Percentiles rank a stretch among this genome's conserved stretches.
phyloP scores from a whole-genome alignment of 2,113 vertebrate species.

The Coregonus clupeaformis region DNA sequence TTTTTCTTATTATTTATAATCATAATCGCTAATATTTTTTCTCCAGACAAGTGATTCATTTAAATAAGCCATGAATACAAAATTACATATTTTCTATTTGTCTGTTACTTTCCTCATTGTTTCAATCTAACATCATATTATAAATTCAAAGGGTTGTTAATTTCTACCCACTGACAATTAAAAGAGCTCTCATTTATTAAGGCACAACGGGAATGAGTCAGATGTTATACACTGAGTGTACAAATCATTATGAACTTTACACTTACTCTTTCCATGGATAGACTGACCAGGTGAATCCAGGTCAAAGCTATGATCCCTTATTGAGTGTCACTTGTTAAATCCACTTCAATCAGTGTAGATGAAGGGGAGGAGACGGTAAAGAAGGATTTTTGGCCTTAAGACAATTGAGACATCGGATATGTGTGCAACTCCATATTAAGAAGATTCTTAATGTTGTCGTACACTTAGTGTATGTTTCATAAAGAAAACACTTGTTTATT shows the following conservation, averaged over 20 bases:
- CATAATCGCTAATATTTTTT: slow-evolving; percentile 5
- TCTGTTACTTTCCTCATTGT: slow-evolving; percentile 63
- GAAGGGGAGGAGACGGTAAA: too few species aligned
- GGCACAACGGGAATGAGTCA: slow-evolving; percentile 54
- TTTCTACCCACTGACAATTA: slow-evolving; percentile 60
- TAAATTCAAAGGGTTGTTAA: slow-evolving; percentile 61
- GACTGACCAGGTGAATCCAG: too few species aligned
- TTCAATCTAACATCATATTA: slow-evolving; percentile 67
- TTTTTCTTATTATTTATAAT: slow-evolving; percentile 49
- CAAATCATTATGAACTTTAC: too few species aligned
- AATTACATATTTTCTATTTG: slow-evolving; percentile 36
- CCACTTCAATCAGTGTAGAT: too few species aligned
- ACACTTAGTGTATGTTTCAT: slow-evolving; percentile 28
- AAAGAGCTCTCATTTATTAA: slow-evolving; percentile 58
- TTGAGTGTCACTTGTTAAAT: too few species aligned
- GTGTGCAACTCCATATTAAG: too few species aligned
- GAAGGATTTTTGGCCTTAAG: too few species aligned
- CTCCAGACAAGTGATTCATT: slow-evolving; percentile 57
- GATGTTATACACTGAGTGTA: neutral
- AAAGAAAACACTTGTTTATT: slow-evolving; percentile 43
- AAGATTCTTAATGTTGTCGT: too few species aligned
- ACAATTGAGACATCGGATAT: too few species aligned
- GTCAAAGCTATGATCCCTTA: too few species aligned
- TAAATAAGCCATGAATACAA: slow-evolving; percentile 56
- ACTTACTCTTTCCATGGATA: too few species aligned